Evolutionary conservation across 2,888 invertebrate species (phyloP).

Genomic region (Lamellibrachia columna): DNA sequence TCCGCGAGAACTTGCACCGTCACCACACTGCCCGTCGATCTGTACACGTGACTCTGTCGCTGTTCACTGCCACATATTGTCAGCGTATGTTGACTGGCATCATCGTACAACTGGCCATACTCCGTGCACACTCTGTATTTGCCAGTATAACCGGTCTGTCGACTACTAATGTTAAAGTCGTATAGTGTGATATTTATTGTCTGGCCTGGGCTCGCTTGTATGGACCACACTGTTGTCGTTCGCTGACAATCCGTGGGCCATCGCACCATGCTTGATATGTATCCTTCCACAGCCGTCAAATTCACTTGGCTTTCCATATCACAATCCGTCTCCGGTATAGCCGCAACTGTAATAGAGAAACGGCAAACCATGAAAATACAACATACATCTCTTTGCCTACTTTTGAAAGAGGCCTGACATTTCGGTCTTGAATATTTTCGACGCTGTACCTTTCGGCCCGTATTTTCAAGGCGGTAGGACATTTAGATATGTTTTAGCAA

Average conservation of each 20-base stretch:
- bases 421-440: too few relatives aligned
- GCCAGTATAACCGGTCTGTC: too few relatives aligned
- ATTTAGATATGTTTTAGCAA: not conserved
- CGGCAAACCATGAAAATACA: not conserved
- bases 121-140: constrained; percentile 5
- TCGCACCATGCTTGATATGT: too few relatives aligned
- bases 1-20: too few relatives aligned
- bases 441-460: not conserved
- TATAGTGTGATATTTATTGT: constrained; percentile 31
- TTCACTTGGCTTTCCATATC: too few relatives aligned
- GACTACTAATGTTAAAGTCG: constrained; percentile 27
- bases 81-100: too few relatives aligned
- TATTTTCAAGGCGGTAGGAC: not conserved
- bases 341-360: too few relatives aligned
- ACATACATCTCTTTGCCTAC: not conserved
- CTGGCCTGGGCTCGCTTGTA: constrained; percentile 28
- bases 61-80: too few relatives aligned
- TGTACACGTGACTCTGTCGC: too few relatives aligned
- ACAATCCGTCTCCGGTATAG: too few relatives aligned
- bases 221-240: constrained; percentile 24
- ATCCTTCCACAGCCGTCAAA: too few relatives aligned
- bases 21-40: too few relatives aligned
- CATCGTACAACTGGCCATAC: not conserved
- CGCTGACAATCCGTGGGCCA: constrained; percentile 26
- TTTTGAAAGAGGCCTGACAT: not conserved